phyloP scores from a whole-genome alignment of 2,888 invertebrate species.

The Hypomecis punctinalis region DNA sequence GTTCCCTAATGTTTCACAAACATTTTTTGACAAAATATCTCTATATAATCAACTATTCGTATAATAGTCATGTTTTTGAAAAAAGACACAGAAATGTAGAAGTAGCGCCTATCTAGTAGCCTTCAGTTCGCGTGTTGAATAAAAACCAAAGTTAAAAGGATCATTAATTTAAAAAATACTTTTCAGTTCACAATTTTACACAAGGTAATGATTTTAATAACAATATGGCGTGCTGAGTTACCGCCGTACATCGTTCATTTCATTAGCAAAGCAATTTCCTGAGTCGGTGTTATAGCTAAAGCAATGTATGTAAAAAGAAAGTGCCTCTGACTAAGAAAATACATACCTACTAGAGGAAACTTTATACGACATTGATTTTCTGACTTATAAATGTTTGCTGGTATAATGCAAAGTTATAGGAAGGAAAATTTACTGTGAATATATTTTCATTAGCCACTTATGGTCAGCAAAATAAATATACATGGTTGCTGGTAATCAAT shows the following conservation, averaged over 20 bases:
- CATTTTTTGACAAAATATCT: too few species aligned
- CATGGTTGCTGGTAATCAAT: too few species aligned
- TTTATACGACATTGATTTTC: not conserved
- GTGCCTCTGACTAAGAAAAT: constrained; percentile 1
- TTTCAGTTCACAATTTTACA: constrained; percentile 19
- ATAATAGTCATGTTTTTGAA: too few species aligned
- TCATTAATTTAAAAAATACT: constrained; percentile 14
- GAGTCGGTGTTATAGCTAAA: constrained; percentile 18
- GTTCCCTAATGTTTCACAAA: too few species aligned
- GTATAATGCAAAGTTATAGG: too few species aligned
- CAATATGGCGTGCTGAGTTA: constrained; percentile 41
- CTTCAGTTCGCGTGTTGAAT: constrained; percentile 10
- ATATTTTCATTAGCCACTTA: too few species aligned
- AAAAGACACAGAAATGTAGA: not conserved
- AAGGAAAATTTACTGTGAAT: too few species aligned
- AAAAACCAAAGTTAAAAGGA: not conserved
- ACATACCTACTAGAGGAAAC: not conserved
- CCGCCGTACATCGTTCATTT: constrained; percentile 36
- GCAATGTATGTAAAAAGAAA: constrained; percentile 7
- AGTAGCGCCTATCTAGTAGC: not conserved
- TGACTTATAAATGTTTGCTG: not conserved
- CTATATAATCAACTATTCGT: too few species aligned
- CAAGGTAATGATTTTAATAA: constrained; percentile 35
- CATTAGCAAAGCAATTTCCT: constrained; percentile 47
- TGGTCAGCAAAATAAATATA: too few species aligned